These are phyloP conservation scores for Lepidochrysops patricia DNA, from an alignment of 2,888 invertebrate genomes.

Conservation along the genomic window DNA sequence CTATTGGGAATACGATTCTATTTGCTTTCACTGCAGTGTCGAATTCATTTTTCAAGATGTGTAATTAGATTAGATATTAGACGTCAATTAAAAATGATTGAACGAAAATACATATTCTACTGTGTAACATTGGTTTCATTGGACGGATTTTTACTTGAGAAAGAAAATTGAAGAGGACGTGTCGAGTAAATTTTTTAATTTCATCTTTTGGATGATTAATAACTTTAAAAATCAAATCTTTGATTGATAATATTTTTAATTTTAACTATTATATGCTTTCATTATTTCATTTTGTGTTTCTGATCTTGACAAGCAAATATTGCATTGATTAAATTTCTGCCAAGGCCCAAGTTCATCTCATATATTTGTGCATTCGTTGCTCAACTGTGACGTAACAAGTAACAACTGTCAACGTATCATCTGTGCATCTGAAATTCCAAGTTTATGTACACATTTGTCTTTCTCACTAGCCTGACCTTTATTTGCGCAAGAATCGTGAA, in stretches of 20 bases:
- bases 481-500: conserved; percentile 57
- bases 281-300: no score
- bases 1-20: conserved; percentile 51
- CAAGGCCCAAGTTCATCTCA: not conserved
- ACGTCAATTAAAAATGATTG: not conserved
- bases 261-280: no score
- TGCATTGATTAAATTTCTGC: not conserved
- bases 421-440: conserved; percentile 9
- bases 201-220: no score
- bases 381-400: not conserved
- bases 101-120: not conserved
- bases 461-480: conserved; percentile 38
- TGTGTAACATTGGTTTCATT: no score
- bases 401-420: not conserved
- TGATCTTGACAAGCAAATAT: no score
- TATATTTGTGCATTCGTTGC: not conserved
- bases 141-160: no score
- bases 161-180: no score
- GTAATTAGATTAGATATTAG: conserved; percentile 6
- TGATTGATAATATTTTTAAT: no score
- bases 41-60: conserved; percentile 17
- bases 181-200: no score
- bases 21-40: conserved; percentile 28
- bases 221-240: no score
- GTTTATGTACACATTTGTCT: conserved; percentile 7